Evolutionary conservation across 2,113 vertebrate genomes (phyloP).

Genomic region (Elaphurus davidianus): DNA sequence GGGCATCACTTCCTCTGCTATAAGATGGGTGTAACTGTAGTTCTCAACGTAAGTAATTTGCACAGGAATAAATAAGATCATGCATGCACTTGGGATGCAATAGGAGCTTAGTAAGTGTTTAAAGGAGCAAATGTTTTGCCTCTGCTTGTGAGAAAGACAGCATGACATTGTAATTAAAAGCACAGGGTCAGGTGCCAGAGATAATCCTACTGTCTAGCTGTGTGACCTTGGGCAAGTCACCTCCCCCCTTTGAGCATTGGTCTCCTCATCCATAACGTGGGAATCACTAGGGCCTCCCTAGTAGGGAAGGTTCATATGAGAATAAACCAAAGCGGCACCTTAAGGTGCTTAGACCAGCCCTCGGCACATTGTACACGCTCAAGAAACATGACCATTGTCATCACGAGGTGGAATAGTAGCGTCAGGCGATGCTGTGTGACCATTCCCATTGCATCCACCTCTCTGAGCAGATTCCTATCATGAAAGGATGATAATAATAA

Average conservation of each 20-base stretch:
- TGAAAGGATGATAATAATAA: neutral
- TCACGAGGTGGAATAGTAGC: rapidly evolving
- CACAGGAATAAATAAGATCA: neutral
- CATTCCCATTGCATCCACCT: rapidly evolving
- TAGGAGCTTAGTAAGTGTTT: neutral
- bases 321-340: neutral
- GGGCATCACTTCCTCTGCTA: neutral
- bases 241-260: neutral
- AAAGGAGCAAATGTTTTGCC: neutral
- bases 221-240: too few species aligned
- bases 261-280: neutral
- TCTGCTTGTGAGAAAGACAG: neutral
- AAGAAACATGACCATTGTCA: rapidly evolving
- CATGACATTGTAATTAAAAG: neutral
- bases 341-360: rapidly evolving
- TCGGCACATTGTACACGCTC: rapidly evolving
- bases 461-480: neutral
- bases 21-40: neutral
- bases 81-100: neutral
- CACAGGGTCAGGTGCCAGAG: neutral
- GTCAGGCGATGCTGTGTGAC: neutral
- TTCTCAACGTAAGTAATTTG: neutral
- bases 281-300: neutral
- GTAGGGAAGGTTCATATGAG: neutral
- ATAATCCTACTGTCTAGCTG: rapidly evolving